Base-by-base conservation (phyloP, 2,797 vertebrate species). In the Babyrousa celebensis region DNA sequence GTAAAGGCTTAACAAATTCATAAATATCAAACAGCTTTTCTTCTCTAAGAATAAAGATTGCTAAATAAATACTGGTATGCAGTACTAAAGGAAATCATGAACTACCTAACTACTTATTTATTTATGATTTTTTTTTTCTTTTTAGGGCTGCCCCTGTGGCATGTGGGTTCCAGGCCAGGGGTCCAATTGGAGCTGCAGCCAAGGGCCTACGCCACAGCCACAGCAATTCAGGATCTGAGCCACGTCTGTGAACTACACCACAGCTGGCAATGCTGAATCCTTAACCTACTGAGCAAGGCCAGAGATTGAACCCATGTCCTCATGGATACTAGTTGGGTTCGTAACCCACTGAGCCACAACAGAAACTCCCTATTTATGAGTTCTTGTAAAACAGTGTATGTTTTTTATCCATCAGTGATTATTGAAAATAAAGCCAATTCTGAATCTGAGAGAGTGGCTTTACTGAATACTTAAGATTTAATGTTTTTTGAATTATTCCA, bases 31-130 rank as follows among this genome's bases (percentile, higher is more conserved):
- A 85, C 17, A 78, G 8, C 7, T 80, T 93, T 94, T 85, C 58
- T 88, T 86, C 36, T 85, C 48, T 80, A 75, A 86, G 70, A 58
- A 67, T 83, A 83, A 94, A 82, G n/a, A 29, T 89, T 60, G 67
- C 65, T 87, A 71, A 91, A 79, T 56, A 32, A 91, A 79, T 56
- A 32, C 6, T 68, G 3, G 10, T 67, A 83, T 32, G 23, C 23
- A 80, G 71, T 62, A 14, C 27, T 78, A 58, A 74, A 75, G 48
- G 43, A 86, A 90, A 83, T 84, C 11, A 56, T 12, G 20, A 80
- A 25, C 40, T 72, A 70, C 23, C 2, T 82, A 21, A 84, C 84
- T 48, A 48, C 43, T 10, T 48, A 48, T 48, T 48, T 77, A 40
- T 20, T 58, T 70, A 62, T 63, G 23, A 65, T 12, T 43, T 29